Percentiles rank a stretch among this genome's conserved stretches.
Evolutionary conservation across 2,113 vertebrate genomes (phyloP).

Genomic region (Tenrec ecaudatus): DNA sequence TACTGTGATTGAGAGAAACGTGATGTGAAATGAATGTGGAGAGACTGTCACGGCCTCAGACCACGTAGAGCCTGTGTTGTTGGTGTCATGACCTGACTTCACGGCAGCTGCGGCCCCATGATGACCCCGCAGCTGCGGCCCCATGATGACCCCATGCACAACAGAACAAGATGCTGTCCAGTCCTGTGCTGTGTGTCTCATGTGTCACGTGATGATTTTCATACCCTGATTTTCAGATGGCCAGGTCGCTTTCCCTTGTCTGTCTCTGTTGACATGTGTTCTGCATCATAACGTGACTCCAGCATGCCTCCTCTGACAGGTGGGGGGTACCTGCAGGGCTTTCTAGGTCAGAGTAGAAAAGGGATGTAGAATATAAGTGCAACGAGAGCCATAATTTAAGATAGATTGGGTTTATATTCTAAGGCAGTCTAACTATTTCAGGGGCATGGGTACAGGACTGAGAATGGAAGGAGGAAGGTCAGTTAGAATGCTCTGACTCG

Average conservation of each 20-base stretch:
- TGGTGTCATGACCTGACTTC: not conserved
- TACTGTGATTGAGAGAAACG: not conserved
- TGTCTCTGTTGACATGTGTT: not conserved
- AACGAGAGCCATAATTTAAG: not conserved
- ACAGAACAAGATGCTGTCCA: not conserved
- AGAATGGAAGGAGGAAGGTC: not conserved
- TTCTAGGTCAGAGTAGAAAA: not conserved
- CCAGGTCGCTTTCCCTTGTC: not conserved
- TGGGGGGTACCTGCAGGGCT: not conserved
- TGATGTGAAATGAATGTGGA: not conserved
- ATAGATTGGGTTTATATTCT: not conserved
- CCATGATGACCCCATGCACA: not conserved
- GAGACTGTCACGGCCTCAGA: not conserved
- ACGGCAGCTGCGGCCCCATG: not conserved
- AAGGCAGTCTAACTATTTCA: not conserved
- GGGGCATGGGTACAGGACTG: not conserved
- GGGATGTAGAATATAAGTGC: no score
- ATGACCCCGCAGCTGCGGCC: not conserved
- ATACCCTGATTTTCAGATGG: not conserved
- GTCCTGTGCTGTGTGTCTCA: not conserved
- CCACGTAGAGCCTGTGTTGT: not conserved
- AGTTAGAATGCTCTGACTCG: not conserved
- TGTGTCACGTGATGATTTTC: not conserved
- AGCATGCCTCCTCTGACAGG: not conserved
- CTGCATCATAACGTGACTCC: not conserved